phyloP scores from a whole-genome alignment of 1,140 invertebrate genomes.

The Ceratoteleas bidentatus region DNA sequence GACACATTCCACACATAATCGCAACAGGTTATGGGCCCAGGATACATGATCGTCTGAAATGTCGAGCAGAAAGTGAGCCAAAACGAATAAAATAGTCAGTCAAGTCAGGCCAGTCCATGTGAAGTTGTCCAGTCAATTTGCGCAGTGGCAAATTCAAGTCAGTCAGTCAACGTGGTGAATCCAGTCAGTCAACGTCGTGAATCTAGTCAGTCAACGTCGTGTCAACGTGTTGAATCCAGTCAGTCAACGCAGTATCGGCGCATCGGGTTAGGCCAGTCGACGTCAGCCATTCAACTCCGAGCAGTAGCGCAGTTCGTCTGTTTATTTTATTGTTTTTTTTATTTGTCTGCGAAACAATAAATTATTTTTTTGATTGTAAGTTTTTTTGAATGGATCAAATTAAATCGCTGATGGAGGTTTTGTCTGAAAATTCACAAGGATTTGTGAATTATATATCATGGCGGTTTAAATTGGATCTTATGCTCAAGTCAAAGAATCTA shows the following conservation, averaged over 20 bases:
- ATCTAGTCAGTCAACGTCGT: too few species aligned
- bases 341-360: too few species aligned
- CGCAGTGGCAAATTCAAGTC: neutral
- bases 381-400: conserved; percentile 52
- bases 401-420: conserved; percentile 41
- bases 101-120: too few species aligned
- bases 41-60: too few species aligned
- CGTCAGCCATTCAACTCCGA: neutral
- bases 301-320: neutral
- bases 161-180: too few species aligned
- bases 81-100: too few species aligned
- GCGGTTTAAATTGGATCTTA: conserved; percentile 57
- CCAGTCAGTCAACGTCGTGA: too few species aligned
- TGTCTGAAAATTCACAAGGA: conserved; percentile 39
- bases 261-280: neutral
- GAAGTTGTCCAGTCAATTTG: neutral
- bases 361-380: neutral
- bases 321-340: neutral
- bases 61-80: too few species aligned
- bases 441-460: conserved; percentile 50
- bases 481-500: conserved; percentile 46
- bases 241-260: too few species aligned
- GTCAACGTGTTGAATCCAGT: too few species aligned
- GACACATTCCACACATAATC: neutral
- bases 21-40: conserved; percentile 5